These are phyloP conservation scores for Lycopodina hypogea DNA, from an alignment of 37 sponge, comb jelly and placozoan genomes.

Conservation along the genomic window DNA sequence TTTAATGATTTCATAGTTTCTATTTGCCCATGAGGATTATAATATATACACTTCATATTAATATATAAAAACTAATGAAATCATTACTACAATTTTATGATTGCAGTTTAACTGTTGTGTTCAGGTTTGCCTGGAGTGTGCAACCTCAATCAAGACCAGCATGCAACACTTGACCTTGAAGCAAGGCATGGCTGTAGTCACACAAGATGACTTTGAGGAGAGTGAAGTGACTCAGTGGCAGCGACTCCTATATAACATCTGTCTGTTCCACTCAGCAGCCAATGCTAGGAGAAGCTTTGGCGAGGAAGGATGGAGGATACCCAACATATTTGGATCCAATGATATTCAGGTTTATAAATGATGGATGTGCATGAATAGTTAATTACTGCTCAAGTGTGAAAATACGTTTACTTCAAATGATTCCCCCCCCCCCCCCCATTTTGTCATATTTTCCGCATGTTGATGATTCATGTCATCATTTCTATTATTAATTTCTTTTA, in stretches of 20 bases:
- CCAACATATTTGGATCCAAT: slow-evolving; percentile 18
- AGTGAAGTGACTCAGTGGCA: slow-evolving; percentile 5
- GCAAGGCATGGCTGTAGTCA: slow-evolving; percentile 26
- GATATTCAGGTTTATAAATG: slow-evolving; percentile 32
- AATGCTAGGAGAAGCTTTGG: slow-evolving; percentile 26
- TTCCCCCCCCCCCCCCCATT: too few relatives aligned
- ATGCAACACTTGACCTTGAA: slow-evolving; percentile 47
- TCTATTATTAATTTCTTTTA: too few relatives aligned
- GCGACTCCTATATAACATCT: slow-evolving; percentile 28
- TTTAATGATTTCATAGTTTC: too few relatives aligned
- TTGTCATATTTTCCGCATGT: too few relatives aligned
- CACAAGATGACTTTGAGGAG: slow-evolving; percentile 2
- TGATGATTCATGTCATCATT: too few relatives aligned
- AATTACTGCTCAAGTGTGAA: too few relatives aligned
- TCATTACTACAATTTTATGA: too few relatives aligned
- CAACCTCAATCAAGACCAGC: slow-evolving; percentile 46
- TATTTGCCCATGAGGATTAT: too few relatives aligned
- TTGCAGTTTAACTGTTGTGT: too few relatives aligned
- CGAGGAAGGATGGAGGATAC: slow-evolving; percentile 14
- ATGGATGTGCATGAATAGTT: too few relatives aligned
- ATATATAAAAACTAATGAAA: background rate
- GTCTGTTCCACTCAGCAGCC: slow-evolving; percentile 35
- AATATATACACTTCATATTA: background rate
- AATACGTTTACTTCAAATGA: too few relatives aligned
- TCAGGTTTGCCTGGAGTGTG: slow-evolving; percentile 57